These are phyloP conservation scores for Amazona guildingii DNA, from an alignment of 2,113 vertebrate genomes.

Conservation along the genomic window DNA sequence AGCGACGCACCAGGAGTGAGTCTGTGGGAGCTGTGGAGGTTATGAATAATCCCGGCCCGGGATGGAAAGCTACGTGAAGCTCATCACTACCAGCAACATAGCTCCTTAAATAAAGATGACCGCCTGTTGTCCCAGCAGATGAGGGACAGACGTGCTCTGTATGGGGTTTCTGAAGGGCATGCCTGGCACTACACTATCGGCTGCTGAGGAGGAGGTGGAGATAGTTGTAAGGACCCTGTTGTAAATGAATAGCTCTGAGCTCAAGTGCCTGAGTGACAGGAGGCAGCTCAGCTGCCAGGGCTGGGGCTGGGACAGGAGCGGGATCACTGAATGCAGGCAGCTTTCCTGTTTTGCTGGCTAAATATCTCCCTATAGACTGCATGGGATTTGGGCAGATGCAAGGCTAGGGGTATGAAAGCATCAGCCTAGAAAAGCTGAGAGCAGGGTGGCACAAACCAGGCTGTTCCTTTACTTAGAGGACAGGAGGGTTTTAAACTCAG, in stretches of 20 bases:
- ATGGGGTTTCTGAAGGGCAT: neutral
- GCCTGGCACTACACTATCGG: rapidly evolving
- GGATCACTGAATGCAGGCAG: neutral
- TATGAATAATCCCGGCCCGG: neutral
- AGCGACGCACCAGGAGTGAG: neutral
- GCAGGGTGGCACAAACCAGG: neutral
- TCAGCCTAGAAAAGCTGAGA: neutral
- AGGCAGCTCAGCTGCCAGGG: neutral
- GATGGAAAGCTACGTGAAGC: neutral
- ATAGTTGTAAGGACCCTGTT: neutral
- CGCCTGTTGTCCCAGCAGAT: neutral
- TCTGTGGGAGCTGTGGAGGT: neutral
- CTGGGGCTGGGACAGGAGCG: neutral
- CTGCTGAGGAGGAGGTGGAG: neutral
- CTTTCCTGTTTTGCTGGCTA: neutral
- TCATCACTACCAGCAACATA: neutral
- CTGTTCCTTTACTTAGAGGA: neutral
- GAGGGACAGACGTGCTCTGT: neutral
- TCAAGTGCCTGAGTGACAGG: neutral
- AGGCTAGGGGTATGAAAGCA: neutral
- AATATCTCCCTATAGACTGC: neutral
- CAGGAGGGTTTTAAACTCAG: neutral
- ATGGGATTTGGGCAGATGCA: neutral
- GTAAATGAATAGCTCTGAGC: neutral
- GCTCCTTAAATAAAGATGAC: neutral